phyloP scores from a whole-genome alignment of 2,797 vertebrate genomes.

The Alca torda region DNA sequence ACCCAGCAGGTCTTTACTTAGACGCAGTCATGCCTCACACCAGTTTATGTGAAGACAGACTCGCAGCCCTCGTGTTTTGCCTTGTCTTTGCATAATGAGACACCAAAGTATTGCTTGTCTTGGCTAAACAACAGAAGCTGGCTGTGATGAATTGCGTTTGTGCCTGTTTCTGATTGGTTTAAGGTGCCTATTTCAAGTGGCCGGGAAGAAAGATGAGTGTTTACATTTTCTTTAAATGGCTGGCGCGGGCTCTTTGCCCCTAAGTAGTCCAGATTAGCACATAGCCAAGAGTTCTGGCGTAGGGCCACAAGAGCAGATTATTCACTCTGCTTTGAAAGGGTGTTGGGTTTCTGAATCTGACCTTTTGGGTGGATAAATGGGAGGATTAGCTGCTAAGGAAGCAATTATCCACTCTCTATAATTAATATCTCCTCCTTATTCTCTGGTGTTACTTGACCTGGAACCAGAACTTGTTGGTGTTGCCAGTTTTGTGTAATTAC shows the following conservation, averaged over 20 bases:
- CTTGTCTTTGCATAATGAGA: slow-evolving; percentile 6
- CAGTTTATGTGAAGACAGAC: not conserved
- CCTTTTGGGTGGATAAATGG: slow-evolving; percentile 61
- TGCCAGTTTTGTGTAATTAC: slow-evolving; percentile 53
- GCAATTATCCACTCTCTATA: slow-evolving; percentile 68
- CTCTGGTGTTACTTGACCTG: slow-evolving; percentile 62
- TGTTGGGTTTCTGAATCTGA: slow-evolving; percentile 59
- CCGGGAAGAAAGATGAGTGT: slow-evolving; percentile 38
- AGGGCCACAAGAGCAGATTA: slow-evolving; percentile 42
- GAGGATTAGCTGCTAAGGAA: slow-evolving; percentile 71
- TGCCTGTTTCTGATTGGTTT: not conserved
- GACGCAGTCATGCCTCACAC: not conserved
- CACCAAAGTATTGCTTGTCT: not conserved
- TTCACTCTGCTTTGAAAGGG: slow-evolving; percentile 47
- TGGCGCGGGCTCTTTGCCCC: not conserved
- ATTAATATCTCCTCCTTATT: slow-evolving; percentile 69
- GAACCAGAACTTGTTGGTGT: slow-evolving; percentile 33
- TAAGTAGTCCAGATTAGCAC: not conserved
- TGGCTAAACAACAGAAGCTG: not conserved
- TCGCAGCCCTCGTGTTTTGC: not conserved
- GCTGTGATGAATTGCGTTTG: slow-evolving; percentile 14
- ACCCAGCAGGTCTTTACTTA: not conserved
- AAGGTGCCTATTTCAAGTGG: slow-evolving; percentile 7
- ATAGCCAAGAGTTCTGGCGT: not conserved
- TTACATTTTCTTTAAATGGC: slow-evolving; percentile 28